Evolutionary conservation across 2,888 invertebrate genomes (phyloP), one percentile per base, ranked within the genome.

Genomic region (Philaethria dido): DNA sequence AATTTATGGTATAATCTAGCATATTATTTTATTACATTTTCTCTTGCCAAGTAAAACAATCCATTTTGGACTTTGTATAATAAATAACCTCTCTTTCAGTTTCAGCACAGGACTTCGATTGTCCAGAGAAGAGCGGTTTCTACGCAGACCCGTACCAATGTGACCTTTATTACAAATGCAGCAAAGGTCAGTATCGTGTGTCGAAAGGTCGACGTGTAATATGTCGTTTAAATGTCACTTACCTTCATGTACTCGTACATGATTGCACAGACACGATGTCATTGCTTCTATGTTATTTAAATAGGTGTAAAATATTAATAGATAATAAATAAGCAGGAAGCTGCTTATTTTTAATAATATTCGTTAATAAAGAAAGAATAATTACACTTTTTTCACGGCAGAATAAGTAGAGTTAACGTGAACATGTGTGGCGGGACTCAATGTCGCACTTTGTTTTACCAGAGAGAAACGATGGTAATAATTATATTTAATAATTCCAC

Each of bases 151-250:
- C 93, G 1, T 93, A 94, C 78, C 96, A 96, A 84, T 97, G 97
- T 82, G 97, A 97, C 87, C 93, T 96, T 71, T 97, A 96, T 84
- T 96, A 96, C 86, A 94, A 94, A 77, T 96, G 96, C 88, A 88
- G 89, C 66, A 94, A 94, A 85, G 95, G 93, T 93, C 79, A 89
- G 92, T 92, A 87, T 77, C 77, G 77, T 77, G 77, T 75, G 70
- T 74, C 69, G 59, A 83, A 83, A 88, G 83, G 84, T 85, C 77
- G 70, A 72, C 70, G 42, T 68, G 73, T 67, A 60, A 72, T 68
- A 66, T 73, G 72, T 70, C 71, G 64, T 68, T 66, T 69, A 74
- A 74, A 76, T 76, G 73, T 74, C 75, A 75, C 73, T 75, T 71
- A 72, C 73, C 75, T 74, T 74, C 72, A 72, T 67, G 47, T 62